Evolutionary conservation across 2,888 invertebrate species (phyloP).

Genomic region (Balanococcus diminutus): DNA sequence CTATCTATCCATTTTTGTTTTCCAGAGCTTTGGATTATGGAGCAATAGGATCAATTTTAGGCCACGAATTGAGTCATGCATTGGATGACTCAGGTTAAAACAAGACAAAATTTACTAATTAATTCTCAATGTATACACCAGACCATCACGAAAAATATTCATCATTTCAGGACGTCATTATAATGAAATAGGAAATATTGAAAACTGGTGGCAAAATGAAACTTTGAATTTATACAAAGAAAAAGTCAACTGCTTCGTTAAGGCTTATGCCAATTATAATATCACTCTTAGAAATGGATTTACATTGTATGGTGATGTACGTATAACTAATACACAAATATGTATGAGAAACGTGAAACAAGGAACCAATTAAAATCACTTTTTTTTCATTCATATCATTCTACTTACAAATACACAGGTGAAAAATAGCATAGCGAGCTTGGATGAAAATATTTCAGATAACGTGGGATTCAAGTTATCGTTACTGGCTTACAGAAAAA

Average conservation of each 20-base stretch:
- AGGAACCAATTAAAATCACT: too few species aligned
- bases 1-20: background rate
- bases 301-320: background rate
- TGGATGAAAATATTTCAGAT: slow-evolving; percentile 90
- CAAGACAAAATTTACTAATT: slow-evolving; percentile 85
- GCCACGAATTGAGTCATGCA: slow-evolving; percentile 46
- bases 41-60: background rate
- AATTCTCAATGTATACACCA: too few species aligned
- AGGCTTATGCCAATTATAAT: slow-evolving; percentile 72
- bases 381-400: too few species aligned
- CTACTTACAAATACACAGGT: too few species aligned
- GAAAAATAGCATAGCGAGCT: slow-evolving; percentile 69
- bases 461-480: slow-evolving; percentile 86
- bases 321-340: background rate
- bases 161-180: slow-evolving; percentile 71
- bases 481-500: slow-evolving; percentile 68
- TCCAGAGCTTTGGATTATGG: slow-evolving; percentile 40
- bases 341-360: too few species aligned
- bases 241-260: slow-evolving; percentile 74
- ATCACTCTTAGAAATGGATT: slow-evolving; percentile 64
- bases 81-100: slow-evolving; percentile 67
- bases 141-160: too few species aligned
- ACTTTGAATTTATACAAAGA: slow-evolving; percentile 72
- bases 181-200: slow-evolving; percentile 81
- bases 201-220: slow-evolving; percentile 76